Base-by-base conservation (phyloP, 2,888 invertebrate genomes). In the Steinernema scapterisci region DNA sequence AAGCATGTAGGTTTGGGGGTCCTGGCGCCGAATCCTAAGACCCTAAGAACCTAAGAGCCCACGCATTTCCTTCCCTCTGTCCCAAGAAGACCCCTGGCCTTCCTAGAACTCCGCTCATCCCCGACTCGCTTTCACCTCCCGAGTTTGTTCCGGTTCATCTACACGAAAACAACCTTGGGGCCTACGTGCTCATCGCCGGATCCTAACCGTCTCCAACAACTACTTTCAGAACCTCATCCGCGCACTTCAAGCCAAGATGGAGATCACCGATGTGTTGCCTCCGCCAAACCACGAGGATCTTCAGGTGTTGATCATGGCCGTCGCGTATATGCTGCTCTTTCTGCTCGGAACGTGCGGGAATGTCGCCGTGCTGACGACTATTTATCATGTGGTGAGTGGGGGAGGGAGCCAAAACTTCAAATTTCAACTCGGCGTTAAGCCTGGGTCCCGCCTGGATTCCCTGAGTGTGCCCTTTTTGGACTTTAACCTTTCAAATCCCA, bases 221-320 rank as follows among this genome's bases (percentile, higher is more conserved):
- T n/a, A n/a, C 5, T 21, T 70, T 70, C 31, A 70, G 70, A 44
- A 70, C 19, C 70, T 70, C 19, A 16, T 70, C 13, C 21, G 13
- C 1, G 70, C 70, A 31, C 31, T 72, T 48, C 23, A 23, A 6
- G 25, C 48, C 6, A 43, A n/a, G n/a, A 72, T 52, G 72, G 78
- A 78, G 56, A 78, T 78, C 27, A 84, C 80, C 11, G 85, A 86
- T 71, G 86, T 86, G 25, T 77, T 86, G 13, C 86, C 86, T 6
- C 86, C 86, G 9, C 86, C 86, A 5, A 86, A 86, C 70, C 83
- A 85, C 70, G 84, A 83, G 70, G 82, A 84, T 54, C 75, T 82
- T 0, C 83, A 85, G 56, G 85, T 85, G n/a, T 78, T 85, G 75
- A 82, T 86, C 38, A 86, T 86, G 86, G 85, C 86, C 44, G 79